A percentile compares a stretch with the other conserved stretches of the same genome.
These are phyloP conservation scores for Holotrichia oblita DNA, from an alignment of 1,140 invertebrate genomes.

Conservation along the genomic window DNA sequence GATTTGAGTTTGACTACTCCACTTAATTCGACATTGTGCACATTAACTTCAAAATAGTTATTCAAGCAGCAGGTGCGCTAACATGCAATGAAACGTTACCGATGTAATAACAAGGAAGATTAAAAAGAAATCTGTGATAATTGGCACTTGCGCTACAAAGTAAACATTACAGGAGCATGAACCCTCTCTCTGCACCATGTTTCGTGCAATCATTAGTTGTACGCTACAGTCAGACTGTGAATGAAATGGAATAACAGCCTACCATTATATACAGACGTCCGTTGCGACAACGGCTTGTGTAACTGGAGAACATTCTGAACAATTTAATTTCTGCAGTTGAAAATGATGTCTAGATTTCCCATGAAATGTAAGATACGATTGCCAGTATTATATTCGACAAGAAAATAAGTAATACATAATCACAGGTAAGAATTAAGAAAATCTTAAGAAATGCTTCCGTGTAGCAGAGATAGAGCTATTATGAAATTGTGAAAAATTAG, in stretches of 20 bases:
- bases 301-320: background rate
- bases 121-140: slow-evolving; percentile 26
- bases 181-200: background rate
- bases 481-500: too few relatives aligned
- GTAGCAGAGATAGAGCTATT: too few relatives aligned
- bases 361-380: slow-evolving; percentile 15
- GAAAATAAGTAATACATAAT: too few relatives aligned
- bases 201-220: slow-evolving; percentile 3
- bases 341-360: slow-evolving; percentile 27
- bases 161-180: background rate
- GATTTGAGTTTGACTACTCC: too few relatives aligned
- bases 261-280: background rate
- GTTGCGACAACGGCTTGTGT: background rate
- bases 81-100: background rate
- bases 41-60: too few relatives aligned
- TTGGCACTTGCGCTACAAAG: background rate
- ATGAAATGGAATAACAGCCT: slow-evolving; percentile 9
- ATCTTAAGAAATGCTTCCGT: too few relatives aligned
- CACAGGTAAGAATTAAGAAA: too few relatives aligned
- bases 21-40: too few relatives aligned
- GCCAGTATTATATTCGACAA: background rate
- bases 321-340: background rate
- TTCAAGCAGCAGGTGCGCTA: background rate
- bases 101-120: background rate
- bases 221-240: background rate